These are phyloP conservation scores for Agriotes lineatus DNA, from an alignment of 2,888 invertebrate species.

Conservation along the genomic window DNA sequence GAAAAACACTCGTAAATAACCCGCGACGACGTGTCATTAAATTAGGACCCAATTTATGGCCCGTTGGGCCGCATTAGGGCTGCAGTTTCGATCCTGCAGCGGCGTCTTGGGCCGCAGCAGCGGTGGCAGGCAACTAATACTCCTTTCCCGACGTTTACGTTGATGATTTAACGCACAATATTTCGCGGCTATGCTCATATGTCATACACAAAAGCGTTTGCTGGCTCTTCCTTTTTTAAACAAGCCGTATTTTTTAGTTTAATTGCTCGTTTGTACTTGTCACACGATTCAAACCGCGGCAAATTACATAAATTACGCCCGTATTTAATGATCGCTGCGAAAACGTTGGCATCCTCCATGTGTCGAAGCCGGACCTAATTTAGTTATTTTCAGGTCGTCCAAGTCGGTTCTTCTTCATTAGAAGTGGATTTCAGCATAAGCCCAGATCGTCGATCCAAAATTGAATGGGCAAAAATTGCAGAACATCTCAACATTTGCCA, in stretches of 20 bases:
- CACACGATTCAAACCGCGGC: conserved; percentile 41
- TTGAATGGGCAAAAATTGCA: no score
- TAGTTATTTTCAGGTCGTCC: no score
- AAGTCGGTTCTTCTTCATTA: no score
- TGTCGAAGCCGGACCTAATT: no score
- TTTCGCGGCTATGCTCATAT: conserved; percentile 37
- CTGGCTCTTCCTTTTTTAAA: conserved; percentile 39
- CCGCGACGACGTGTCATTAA: conserved; percentile 62
- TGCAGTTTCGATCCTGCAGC: conserved; percentile 51
- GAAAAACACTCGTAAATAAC: conserved; percentile 61
- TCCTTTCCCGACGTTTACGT: conserved; percentile 28
- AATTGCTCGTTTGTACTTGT: conserved; percentile 48
- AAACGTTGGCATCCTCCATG: no score
- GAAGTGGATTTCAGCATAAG: no score
- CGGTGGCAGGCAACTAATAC: conserved; percentile 17
- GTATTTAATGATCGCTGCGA: conserved; percentile 4
- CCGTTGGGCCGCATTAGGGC: conserved; percentile 57
- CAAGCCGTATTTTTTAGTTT: conserved; percentile 48
- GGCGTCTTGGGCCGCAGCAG: neutral
- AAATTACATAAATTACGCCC: conserved; percentile 42
- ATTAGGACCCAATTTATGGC: conserved; percentile 62
- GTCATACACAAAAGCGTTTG: conserved; percentile 39
- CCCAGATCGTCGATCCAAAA: no score
- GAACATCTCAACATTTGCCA: no score
- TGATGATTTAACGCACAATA: conserved; percentile 50